Percentiles rank a stretch among this genome's conserved stretches.
Conservation (phyloP, 2,888 invertebrate species). For the Argyresthia goedartella region DNA sequence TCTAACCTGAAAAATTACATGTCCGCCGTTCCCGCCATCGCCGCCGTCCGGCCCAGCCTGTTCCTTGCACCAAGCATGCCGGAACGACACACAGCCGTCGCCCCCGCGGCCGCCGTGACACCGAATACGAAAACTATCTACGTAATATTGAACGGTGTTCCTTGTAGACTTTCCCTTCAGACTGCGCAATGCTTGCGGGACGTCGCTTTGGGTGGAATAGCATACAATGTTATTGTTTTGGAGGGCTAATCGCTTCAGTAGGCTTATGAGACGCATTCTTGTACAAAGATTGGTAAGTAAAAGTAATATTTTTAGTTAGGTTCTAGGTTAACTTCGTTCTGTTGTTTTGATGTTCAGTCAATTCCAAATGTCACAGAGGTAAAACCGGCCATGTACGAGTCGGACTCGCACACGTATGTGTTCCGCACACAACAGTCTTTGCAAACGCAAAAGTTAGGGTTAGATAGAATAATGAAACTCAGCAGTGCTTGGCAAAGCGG, state of each 20-base stretch:
- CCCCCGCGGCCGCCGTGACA: slow-evolving; percentile 91
- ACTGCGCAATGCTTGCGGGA: not conserved
- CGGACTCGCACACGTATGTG: no score
- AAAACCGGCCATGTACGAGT: no score
- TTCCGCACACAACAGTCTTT: no score
- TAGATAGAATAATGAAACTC: no score
- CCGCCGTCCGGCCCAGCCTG: slow-evolving; percentile 96
- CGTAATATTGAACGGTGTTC: not conserved
- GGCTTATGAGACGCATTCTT: not conserved
- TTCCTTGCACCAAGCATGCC: slow-evolving; percentile 85
- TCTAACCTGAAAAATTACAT: slow-evolving; percentile 80
- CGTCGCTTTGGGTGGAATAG: not conserved
- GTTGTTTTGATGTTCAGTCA: no score
- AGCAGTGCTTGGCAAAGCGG: no score
- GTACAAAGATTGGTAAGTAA: not conserved
- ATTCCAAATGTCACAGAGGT: no score
- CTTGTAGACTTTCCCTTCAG: not conserved
- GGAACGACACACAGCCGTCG: slow-evolving; percentile 91
- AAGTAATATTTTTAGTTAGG: no score
- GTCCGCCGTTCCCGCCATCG: slow-evolving; percentile 96
- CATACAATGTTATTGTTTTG: not conserved
- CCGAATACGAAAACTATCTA: not conserved
- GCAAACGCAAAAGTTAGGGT: no score
- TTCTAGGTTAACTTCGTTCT: no score
- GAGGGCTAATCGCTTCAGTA: not conserved